Evolutionary conservation across 1,140 invertebrate genomes (phyloP), one percentile per base, ranked within the genome.

Genomic region (Hyles euphorbiae): DNA sequence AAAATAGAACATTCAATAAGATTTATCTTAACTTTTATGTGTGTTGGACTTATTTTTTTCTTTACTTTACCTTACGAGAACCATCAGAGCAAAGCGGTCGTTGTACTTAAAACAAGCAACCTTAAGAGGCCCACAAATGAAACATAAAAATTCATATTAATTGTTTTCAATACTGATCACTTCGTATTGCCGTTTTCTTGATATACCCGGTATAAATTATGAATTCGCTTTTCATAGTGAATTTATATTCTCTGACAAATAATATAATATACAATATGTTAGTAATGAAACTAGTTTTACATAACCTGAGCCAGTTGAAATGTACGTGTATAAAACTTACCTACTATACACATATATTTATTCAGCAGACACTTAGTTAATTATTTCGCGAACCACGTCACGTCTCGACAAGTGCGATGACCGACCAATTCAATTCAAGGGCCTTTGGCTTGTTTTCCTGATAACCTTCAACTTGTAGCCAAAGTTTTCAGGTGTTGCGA

Each of bases 401-500:
- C 53, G 53, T 44, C 47, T 48, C 58, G 59, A 48, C 48, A 50
- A 51, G 74, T 68, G 50, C 72, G 63, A 55, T 72, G 72, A 75
- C 75, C 72, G 64, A 67, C 61, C 49, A 65, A 69, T 70, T 60
- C 53, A 56, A 63, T 70, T 60, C 67, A 70, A 73, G 72, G 70
- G 63, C 60, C 57, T 61, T 53, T 58, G 48, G 55, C 65, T 60
- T 59, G 58, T 68, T 72, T 74, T 67, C 65, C 68, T 66, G 65
- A 63, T 71, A 65, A 68, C 66, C 69, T 72, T 73, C 61, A 61
- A 62, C 58, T 56, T 47, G 7, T 8, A 3, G 44, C 44, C 44
- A 9, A 6, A 48, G 11, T 48, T 11, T 48, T 48, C n/a, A 48
- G 47, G n/a, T 48, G 7, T 10, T 8, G 36, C 8, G 36, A 40